Evolutionary conservation across 2,888 invertebrate genomes (phyloP).

Genomic region (Hecatera dysodea): DNA sequence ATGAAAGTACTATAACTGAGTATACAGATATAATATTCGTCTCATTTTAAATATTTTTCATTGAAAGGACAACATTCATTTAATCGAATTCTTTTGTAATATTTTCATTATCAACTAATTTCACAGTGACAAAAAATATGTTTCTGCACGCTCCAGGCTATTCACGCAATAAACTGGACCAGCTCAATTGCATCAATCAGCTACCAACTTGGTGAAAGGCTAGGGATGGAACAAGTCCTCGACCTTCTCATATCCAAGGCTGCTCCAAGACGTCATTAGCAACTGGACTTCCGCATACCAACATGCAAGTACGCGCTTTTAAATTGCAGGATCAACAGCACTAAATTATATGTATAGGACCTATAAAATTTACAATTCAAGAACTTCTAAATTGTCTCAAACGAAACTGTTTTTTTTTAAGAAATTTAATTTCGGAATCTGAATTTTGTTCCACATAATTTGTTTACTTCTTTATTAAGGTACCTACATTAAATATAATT

Average conservation of each 20-base stretch:
- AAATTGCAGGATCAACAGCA: slow-evolving; percentile 37
- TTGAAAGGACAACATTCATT: neutral
- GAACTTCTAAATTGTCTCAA: neutral
- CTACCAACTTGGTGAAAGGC: slow-evolving; percentile 67
- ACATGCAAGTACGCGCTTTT: slow-evolving; percentile 25
- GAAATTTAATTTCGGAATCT: slow-evolving; percentile 11
- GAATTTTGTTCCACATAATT: slow-evolving; percentile 37
- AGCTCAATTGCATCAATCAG: slow-evolving; percentile 33
- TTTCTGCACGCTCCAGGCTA: neutral
- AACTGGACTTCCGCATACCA: slow-evolving; percentile 64
- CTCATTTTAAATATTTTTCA: too few species aligned
- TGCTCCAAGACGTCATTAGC: slow-evolving; percentile 50
- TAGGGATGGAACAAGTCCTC: slow-evolving; percentile 60
- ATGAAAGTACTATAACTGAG: neutral
- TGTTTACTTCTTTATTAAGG: slow-evolving; percentile 6
- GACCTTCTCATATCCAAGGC: slow-evolving; percentile 60
- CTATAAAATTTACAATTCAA: slow-evolving; percentile 18
- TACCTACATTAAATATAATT: slow-evolving; percentile 10
- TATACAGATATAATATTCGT: too few species aligned
- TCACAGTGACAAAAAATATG: too few species aligned
- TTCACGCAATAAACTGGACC: neutral
- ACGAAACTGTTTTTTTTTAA: slow-evolving; percentile 1
- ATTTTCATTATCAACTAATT: neutral
- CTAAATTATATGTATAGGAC: slow-evolving; percentile 22
- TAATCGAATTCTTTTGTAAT: neutral